A percentile compares a stretch with the other conserved stretches of the same genome.
Evolutionary conservation across 2,888 invertebrate species (phyloP).

Genomic region (Melinaea marsaeus): DNA sequence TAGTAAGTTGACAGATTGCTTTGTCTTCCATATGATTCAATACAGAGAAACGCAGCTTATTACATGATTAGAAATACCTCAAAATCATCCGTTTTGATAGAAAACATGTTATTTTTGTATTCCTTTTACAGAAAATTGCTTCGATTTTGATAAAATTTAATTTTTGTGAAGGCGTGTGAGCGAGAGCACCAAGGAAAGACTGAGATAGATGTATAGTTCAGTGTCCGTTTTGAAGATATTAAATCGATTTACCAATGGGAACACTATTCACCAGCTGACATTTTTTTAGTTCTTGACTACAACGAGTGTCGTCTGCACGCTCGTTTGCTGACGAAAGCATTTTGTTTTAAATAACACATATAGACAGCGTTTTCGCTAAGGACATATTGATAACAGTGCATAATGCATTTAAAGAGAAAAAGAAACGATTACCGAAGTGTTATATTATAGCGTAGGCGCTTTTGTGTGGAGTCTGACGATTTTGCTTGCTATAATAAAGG

Average conservation of each 20-base stretch:
- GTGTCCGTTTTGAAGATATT: constrained; percentile 53
- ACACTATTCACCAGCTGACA: constrained; percentile 68
- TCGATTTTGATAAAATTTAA: constrained; percentile 9
- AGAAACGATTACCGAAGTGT: constrained; percentile 73
- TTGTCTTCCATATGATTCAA: constrained; percentile 68
- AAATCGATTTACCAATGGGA: constrained; percentile 76
- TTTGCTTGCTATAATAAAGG: constrained; percentile 64
- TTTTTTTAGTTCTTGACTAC: constrained; percentile 61
- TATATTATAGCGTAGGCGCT: constrained; percentile 76
- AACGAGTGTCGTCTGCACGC: constrained; percentile 54
- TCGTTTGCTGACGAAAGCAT: constrained; percentile 48
- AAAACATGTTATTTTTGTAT: constrained; percentile 2
- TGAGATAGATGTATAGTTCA: constrained; percentile 45
- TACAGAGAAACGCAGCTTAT: constrained; percentile 14
- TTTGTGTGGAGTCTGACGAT: constrained; percentile 60
- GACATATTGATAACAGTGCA: constrained; percentile 67
- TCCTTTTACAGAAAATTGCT: neutral
- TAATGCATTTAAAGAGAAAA: constrained; percentile 78
- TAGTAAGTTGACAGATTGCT: constrained; percentile 49
- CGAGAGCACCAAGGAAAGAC: constrained; percentile 46
- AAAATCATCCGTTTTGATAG: neutral
- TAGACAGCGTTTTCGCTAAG: constrained; percentile 69
- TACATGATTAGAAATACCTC: constrained; percentile 1
- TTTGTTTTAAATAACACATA: constrained; percentile 52
- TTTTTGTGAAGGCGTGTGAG: constrained; percentile 42